Percentiles rank a stretch among this genome's conserved stretches.
Conservation (phyloP, 1,140 invertebrate species). For the Sitodiplosis mosellana region DNA sequence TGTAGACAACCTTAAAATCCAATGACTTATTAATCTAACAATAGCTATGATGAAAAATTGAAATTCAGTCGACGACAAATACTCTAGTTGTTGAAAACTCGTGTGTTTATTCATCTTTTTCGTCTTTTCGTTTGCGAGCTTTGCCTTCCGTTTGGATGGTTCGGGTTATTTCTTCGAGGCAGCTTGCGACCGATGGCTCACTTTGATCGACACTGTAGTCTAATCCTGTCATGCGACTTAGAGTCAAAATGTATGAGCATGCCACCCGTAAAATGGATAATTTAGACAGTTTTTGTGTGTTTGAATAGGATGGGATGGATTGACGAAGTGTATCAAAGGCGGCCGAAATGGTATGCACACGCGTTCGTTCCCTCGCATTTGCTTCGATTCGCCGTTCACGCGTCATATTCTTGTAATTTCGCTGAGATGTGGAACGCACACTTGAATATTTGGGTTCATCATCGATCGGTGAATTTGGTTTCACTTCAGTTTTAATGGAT, state of each 20-base stretch:
- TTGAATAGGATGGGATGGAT: conserved; percentile 75
- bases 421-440: conserved; percentile 37
- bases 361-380: conserved; percentile 76
- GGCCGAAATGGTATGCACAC: conserved; percentile 87
- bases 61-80: no score
- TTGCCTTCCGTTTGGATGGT: conserved; percentile 87
- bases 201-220: conserved; percentile 36
- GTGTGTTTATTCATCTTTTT: conserved; percentile 16
- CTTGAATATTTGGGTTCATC: not conserved
- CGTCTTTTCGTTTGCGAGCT: conserved; percentile 67
- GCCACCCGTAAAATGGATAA: conserved; percentile 80
- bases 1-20: no score
- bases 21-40: no score
- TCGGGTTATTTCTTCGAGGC: conserved; percentile 65
- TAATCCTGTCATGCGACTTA: conserved; percentile 46
- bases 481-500: conserved; percentile 1
- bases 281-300: conserved; percentile 84
- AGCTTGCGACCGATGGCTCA: conserved; percentile 41
- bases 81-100: no score
- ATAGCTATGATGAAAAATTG: no score
- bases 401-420: conserved; percentile 93
- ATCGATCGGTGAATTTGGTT: conserved; percentile 2
- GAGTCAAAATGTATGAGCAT: conserved; percentile 73
- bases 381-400: conserved; percentile 79
- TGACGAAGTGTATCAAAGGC: conserved; percentile 76